phyloP scores from a whole-genome alignment of 2,797 vertebrate genomes.

The Muscicapa striata region DNA sequence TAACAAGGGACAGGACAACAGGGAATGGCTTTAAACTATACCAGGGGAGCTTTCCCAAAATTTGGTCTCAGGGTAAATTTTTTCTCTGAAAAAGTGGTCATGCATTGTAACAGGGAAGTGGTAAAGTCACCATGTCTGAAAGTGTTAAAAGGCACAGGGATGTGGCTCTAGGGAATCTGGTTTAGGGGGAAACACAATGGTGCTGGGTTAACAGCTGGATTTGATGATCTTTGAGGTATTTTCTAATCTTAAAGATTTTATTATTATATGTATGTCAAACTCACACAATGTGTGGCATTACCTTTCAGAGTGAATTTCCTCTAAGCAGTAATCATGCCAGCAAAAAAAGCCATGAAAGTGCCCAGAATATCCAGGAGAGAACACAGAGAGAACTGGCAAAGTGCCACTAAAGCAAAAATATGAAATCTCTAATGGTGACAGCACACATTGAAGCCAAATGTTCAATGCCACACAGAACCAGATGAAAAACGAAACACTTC shows the following conservation, averaged over 20 bases:
- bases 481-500: background rate
- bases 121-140: background rate
- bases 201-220: background rate
- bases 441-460: background rate
- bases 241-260: background rate
- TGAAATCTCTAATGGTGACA: background rate
- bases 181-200: background rate
- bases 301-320: background rate
- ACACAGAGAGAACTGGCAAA: background rate
- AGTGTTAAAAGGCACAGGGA: background rate
- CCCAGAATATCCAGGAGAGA: background rate
- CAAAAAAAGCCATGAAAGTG: background rate
- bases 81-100: background rate
- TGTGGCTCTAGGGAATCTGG: background rate
- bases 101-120: background rate
- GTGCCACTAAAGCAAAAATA: background rate
- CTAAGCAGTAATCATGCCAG: background rate
- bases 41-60: background rate
- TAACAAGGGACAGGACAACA: background rate
- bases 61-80: background rate
- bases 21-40: background rate
- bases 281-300: rapidly evolving
- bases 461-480: background rate
- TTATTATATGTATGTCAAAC: background rate
- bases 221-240: background rate